Evolutionary conservation across 2,113 vertebrate genomes (phyloP).

Genomic region (Arothron firmamentum): DNA sequence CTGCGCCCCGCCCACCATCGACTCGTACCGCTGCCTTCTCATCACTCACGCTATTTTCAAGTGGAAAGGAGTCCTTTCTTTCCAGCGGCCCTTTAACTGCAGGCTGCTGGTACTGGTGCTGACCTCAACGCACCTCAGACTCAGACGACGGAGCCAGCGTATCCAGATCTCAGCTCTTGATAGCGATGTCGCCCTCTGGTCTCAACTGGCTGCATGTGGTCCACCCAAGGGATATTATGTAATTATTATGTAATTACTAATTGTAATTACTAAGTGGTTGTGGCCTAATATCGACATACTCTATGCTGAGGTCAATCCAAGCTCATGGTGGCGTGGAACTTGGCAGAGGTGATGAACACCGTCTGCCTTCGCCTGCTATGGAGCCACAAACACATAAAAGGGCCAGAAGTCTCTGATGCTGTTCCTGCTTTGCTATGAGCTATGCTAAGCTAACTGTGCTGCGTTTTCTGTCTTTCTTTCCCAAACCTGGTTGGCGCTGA

Average conservation of each 20-base stretch:
- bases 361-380: too few species aligned
- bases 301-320: too few species aligned
- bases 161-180: too few species aligned
- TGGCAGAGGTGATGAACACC: too few species aligned
- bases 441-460: conserved; percentile 31
- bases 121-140: conserved; percentile 43
- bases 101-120: conserved; percentile 49
- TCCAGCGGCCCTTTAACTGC: conserved; percentile 40
- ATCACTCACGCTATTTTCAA: conserved; percentile 64
- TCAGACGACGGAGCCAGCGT: conserved; percentile 10
- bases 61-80: conserved; percentile 44
- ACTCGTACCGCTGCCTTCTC: conserved; percentile 28
- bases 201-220: too few species aligned
- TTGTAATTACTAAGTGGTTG: too few species aligned
- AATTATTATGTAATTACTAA: too few species aligned
- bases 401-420: neutral
- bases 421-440: neutral
- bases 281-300: too few species aligned
- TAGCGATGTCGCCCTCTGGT: too few species aligned
- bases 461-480: conserved; percentile 31
- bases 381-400: too few species aligned
- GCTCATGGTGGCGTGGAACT: too few species aligned
- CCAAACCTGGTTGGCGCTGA: conserved; percentile 4
- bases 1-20: conserved; percentile 23
- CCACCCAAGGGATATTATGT: too few species aligned